Evolutionary conservation across 2,113 vertebrate species (phyloP), one percentile per base, ranked within the genome.

Genomic region (Ovis canadensis): DNA sequence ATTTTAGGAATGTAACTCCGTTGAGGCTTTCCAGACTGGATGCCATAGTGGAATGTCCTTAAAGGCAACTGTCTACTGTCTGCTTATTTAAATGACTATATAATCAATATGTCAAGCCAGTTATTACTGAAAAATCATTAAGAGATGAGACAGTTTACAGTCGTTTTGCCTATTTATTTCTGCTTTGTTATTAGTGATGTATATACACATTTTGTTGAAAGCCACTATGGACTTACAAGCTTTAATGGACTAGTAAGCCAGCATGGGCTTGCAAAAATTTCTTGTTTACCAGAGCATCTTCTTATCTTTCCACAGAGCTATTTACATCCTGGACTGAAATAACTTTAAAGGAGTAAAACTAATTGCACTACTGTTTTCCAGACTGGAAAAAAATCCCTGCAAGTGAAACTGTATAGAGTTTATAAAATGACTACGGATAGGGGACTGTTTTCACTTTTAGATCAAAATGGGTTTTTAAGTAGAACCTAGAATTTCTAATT

Each of bases 311-410:
- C 99, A 59, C 99, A 99, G 98, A 99, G 98, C 98, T 99, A 98
- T 99, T 99, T 98, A 98, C 97, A 97, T 99, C 98, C 99, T 97
- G 99, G 99, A 99, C 99, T 99, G 94, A 94, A 98, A 95, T 99
- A 99, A 98, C 98, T 98, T 96, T 98, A 98, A 98, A 98, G 95
- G 99, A 98, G 94, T 99, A 99, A 99, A 99, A 99, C 98, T 99
- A 99, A 99, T 99, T 99, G 99, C 99, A 99, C 99, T 99, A 99
- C 99, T 99, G 99, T 99, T 99, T 99, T 99, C 99, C 99, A 99
- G 99, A 99, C 98, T 98, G 98, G 99, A 99, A 99, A 99, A 99
- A 98, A 98, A 98, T 98, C 98, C 98, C 99, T 99, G 98, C 99
- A 99, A 98, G 98, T 98, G 98, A 99, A 99, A 99, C 98, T 98